A percentile compares a stretch with the other conserved stretches of the same genome.
These are phyloP conservation scores for Catotricha subobsoleta DNA, from an alignment of 2,888 invertebrate species.

Conservation along the genomic window DNA sequence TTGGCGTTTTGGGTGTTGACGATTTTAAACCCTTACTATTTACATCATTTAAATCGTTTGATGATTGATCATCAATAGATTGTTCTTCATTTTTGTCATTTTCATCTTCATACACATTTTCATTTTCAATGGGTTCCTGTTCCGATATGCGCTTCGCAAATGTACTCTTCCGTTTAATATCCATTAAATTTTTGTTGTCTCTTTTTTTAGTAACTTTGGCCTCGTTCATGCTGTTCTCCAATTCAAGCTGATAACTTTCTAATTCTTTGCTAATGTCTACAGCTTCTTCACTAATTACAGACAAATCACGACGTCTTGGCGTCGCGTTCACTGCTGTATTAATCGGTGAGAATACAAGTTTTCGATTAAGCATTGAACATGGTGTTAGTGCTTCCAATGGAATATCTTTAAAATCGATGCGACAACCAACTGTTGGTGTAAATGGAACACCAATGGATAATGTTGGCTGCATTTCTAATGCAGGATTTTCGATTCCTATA, in stretches of 20 bases:
- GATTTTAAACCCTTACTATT: constrained; percentile 1
- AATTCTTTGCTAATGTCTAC: constrained; percentile 28
- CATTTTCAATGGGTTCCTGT: not conserved
- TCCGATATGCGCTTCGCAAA: constrained; percentile 4
- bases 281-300: constrained; percentile 23
- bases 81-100: constrained; percentile 1
- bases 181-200: constrained; percentile 8
- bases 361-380: constrained; percentile 23
- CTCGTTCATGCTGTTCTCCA: constrained; percentile 30
- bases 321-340: constrained; percentile 9
- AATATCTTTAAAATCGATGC: constrained; percentile 22
- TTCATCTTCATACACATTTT: not conserved
- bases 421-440: constrained; percentile 23
- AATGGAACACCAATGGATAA: constrained; percentile 25
- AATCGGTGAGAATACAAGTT: constrained; percentile 24
- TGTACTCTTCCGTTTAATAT: constrained; percentile 7
- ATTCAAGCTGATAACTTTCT: constrained; percentile 27
- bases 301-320: constrained; percentile 15
- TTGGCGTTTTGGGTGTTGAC: constrained; percentile 2
- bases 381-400: constrained; percentile 20
- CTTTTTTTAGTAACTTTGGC: constrained; percentile 22
- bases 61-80: constrained; percentile 7
- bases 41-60: constrained; percentile 1
- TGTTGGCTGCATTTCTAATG: constrained; percentile 14
- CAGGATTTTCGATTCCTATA: constrained; percentile 17